phyloP scores from a whole-genome alignment of 2,888 invertebrate species.

The Sialis fuliginosa region DNA sequence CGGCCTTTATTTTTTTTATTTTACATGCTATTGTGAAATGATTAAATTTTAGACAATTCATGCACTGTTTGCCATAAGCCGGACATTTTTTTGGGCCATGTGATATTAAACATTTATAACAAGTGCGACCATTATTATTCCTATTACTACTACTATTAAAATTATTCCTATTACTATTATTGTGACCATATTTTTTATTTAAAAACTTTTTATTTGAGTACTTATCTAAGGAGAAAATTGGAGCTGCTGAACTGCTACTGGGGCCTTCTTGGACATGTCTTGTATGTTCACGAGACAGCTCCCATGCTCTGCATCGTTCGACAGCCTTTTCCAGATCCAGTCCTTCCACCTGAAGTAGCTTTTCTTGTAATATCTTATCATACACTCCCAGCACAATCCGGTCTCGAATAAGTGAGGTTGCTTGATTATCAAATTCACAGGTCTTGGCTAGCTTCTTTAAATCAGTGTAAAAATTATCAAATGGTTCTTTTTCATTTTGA shows the following conservation, averaged over 20 bases:
- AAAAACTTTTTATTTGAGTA: neutral
- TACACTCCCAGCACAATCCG: slow-evolving; percentile 10
- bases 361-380: slow-evolving; percentile 10
- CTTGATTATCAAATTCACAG: slow-evolving; percentile 11
- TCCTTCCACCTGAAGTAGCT: slow-evolving; percentile 6
- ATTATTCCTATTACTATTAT: too few relatives aligned
- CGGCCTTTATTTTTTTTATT: too few relatives aligned
- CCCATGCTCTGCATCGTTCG: neutral
- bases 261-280: slow-evolving; percentile 15
- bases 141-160: neutral
- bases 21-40: too few relatives aligned
- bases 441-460: slow-evolving; percentile 10
- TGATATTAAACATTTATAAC: too few relatives aligned
- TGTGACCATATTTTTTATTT: too few relatives aligned
- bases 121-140: neutral
- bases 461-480: slow-evolving; percentile 12
- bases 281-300: slow-evolving; percentile 5
- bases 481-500: neutral
- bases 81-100: too few relatives aligned
- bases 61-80: too few relatives aligned
- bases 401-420: slow-evolving; percentile 9
- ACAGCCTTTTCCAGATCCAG: neutral
- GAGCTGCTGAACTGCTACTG: too few relatives aligned
- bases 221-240: too few relatives aligned
- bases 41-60: too few relatives aligned